Conservation (phyloP, 2,113 vertebrate species). For the Melanocharis versteri region DNA sequence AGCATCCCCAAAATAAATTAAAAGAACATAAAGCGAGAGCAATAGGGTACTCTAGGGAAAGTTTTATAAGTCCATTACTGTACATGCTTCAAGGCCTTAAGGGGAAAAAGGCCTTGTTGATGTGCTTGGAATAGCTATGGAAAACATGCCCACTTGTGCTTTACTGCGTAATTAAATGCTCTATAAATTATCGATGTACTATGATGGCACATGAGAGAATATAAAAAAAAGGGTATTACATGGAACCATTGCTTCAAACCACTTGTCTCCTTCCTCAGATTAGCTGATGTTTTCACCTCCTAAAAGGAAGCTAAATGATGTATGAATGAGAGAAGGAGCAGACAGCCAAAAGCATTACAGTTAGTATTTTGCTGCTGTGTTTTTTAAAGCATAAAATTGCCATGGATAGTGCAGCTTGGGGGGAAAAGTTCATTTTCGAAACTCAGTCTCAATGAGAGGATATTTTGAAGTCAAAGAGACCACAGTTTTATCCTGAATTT, state of each 20-base stretch:
- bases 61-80: neutral
- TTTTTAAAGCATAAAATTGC: neutral
- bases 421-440: neutral
- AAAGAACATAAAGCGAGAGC: neutral
- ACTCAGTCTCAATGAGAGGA: neutral
- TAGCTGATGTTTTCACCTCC: constrained; percentile 9
- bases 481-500: neutral
- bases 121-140: neutral
- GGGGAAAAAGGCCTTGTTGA: neutral
- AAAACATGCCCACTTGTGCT: neutral
- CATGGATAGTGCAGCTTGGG: neutral
- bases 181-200: neutral
- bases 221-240: neutral
- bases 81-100: neutral
- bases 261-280: neutral
- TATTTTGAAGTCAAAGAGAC: neutral
- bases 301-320: constrained; percentile 6
- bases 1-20: neutral
- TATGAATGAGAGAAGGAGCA: neutral
- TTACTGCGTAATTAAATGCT: constrained; percentile 40
- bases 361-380: neutral
- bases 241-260: neutral
- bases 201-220: neutral
- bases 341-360: neutral
- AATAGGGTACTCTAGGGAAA: neutral